Conservation (phyloP, 2,888 invertebrate genomes). For the Lasius platythorax region DNA sequence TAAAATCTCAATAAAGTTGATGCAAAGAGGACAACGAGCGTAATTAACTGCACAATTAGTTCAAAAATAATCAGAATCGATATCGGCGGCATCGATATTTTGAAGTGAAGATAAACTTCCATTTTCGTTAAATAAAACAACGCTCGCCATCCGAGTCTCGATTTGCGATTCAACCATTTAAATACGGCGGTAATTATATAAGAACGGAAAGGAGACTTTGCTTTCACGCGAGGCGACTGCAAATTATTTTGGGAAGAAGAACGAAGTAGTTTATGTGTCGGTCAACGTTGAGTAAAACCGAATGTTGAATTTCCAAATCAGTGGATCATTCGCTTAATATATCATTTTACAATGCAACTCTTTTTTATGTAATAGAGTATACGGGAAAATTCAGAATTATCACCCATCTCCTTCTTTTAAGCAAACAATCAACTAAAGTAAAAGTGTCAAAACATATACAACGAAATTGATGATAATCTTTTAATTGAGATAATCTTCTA, state of each 20-base stretch:
- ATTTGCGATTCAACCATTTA: slow-evolving; percentile 23
- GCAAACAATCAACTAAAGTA: not conserved
- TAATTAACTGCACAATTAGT: slow-evolving; percentile 38
- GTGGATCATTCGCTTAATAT: slow-evolving; percentile 8
- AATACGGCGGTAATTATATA: slow-evolving; percentile 57
- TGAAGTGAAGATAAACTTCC: slow-evolving; percentile 20
- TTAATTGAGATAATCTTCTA: not conserved
- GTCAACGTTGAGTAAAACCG: slow-evolving; percentile 30
- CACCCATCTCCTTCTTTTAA: not conserved
- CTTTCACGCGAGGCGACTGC: slow-evolving; percentile 37
- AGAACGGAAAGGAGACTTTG: slow-evolving; percentile 52
- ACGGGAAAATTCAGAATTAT: not conserved
- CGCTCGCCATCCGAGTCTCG: not conserved
- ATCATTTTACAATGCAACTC: not conserved
- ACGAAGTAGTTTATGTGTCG: slow-evolving; percentile 62
- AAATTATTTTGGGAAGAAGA: slow-evolving; percentile 71
- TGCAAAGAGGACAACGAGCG: not conserved
- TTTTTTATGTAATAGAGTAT: not conserved
- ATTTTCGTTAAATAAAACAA: slow-evolving; percentile 34
- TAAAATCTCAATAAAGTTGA: slow-evolving; percentile 39
- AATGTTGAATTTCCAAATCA: not conserved
- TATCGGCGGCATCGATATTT: slow-evolving; percentile 26
- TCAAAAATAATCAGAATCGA: not conserved
- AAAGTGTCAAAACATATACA: not conserved
- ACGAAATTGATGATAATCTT: not conserved